phyloP scores from a whole-genome alignment of 2,113 vertebrate species.

The Burhinus bistriatus region DNA sequence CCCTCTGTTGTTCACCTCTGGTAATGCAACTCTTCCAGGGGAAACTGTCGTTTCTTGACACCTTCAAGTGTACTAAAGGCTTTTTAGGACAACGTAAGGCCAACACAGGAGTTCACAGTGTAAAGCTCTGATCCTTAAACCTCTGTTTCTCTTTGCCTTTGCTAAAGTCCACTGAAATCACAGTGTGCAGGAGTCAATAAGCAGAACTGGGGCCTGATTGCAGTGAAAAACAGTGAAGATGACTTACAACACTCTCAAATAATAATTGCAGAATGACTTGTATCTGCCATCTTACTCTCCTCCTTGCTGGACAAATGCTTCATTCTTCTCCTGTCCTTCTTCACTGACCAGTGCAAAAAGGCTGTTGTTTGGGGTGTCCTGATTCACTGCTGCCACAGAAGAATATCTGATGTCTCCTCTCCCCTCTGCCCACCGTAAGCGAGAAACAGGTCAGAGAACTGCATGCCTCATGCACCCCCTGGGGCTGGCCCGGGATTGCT shows the following conservation, averaged over 20 bases:
- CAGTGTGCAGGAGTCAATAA: background rate
- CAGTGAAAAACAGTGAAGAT: background rate
- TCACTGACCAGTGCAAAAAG: background rate
- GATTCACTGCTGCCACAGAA: background rate
- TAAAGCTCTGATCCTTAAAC: background rate
- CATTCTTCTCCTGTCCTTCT: background rate
- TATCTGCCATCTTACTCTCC: background rate
- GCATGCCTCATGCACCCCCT: too few relatives aligned
- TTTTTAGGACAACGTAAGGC: background rate
- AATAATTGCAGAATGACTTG: background rate
- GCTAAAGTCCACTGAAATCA: background rate
- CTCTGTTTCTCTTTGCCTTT: background rate
- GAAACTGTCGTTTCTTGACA: background rate
- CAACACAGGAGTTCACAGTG: background rate
- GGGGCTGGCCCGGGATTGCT: background rate
- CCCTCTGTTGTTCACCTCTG: background rate
- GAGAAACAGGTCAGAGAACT: background rate
- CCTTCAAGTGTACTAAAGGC: background rate
- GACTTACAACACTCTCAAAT: background rate
- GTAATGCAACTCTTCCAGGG: background rate
- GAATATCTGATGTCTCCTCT: accelerated
- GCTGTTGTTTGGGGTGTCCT: background rate
- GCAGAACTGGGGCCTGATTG: background rate
- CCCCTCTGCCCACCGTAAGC: background rate
- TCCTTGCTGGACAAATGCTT: background rate